Percentiles rank a stretch among this genome's conserved stretches.
phyloP scores from a whole-genome alignment of 2,888 invertebrate genomes.

The Lumbricus terrestris region DNA sequence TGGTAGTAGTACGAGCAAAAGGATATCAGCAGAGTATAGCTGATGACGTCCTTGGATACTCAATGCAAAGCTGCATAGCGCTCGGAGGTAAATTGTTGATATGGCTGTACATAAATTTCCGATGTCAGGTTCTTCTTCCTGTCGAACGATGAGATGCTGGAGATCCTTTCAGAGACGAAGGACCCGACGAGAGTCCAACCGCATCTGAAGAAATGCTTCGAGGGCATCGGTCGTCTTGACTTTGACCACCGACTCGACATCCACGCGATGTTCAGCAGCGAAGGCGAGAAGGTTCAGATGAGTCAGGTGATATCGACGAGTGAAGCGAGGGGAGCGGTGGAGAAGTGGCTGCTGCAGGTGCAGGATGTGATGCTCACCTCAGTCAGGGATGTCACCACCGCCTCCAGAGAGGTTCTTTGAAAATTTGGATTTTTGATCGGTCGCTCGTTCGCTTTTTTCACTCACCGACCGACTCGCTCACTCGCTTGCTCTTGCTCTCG shows the following conservation, averaged over 20 bases:
- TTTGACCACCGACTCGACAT: slow-evolving; percentile 88
- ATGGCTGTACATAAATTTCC: too few relatives aligned
- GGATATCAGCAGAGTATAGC: too few relatives aligned
- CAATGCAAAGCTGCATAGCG: too few relatives aligned
- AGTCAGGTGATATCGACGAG: slow-evolving; percentile 77
- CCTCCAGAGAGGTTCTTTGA: slow-evolving; percentile 61
- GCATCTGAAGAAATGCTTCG: slow-evolving; percentile 60
- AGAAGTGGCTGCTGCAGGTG: slow-evolving; percentile 80
- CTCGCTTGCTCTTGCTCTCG: too few relatives aligned
- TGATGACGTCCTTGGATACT: too few relatives aligned
- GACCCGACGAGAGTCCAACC: slow-evolving; percentile 60
- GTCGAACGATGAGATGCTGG: slow-evolving; percentile 61
- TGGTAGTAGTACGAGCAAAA: too few relatives aligned
- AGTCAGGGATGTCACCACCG: slow-evolving; percentile 67
- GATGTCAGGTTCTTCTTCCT: slow-evolving; percentile 59
- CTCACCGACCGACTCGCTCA: too few relatives aligned
- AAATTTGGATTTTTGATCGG: too few relatives aligned
- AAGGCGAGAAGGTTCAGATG: slow-evolving; percentile 70
- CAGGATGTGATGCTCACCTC: slow-evolving; percentile 78
- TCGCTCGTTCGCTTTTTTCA: too few relatives aligned
- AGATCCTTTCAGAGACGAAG: slow-evolving; percentile 60
- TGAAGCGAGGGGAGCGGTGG: slow-evolving; percentile 76
- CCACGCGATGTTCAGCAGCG: slow-evolving; percentile 80
- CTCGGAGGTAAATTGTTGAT: too few relatives aligned
- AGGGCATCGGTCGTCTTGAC: slow-evolving; percentile 76